Conservation (phyloP, 2,113 vertebrate genomes). For the Carassius auratus region DNA sequence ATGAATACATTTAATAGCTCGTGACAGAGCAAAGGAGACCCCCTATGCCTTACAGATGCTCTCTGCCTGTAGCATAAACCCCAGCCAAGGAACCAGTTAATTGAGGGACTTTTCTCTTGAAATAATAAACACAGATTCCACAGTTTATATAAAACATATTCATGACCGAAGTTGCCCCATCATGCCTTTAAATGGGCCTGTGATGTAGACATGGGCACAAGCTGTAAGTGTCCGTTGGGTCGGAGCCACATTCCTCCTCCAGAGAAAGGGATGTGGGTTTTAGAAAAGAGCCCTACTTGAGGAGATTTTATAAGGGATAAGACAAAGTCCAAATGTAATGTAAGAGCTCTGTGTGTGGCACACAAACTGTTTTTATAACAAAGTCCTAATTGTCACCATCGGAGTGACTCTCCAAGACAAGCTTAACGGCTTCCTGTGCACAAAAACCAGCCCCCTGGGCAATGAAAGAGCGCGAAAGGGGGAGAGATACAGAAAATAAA, state of each 20-base stretch:
- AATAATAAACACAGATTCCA: constrained; percentile 2
- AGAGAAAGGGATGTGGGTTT: constrained; percentile 22
- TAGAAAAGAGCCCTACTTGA: constrained; percentile 20
- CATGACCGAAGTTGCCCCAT: neutral
- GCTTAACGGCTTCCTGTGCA: constrained; percentile 44
- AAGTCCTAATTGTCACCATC: constrained; percentile 50
- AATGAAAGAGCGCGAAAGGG: constrained; percentile 6
- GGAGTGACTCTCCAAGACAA: constrained; percentile 35
- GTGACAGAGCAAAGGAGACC: constrained; percentile 17
- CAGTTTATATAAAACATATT: constrained; percentile 31
- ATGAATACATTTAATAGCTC: constrained; percentile 5
- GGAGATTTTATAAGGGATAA: constrained; percentile 31
- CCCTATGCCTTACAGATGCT: neutral
- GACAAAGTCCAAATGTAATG: constrained; percentile 28
- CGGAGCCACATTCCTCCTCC: constrained; percentile 18
- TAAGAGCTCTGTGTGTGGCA: constrained; percentile 34
- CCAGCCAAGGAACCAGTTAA: neutral
- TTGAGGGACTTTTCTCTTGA: neutral
- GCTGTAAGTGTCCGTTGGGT: neutral
- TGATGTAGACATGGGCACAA: neutral
- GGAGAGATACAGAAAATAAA: constrained; percentile 36
- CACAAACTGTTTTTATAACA: constrained; percentile 45
- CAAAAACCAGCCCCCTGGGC: constrained; percentile 15
- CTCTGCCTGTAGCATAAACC: neutral
- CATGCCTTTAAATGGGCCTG: constrained; percentile 10